Percentiles rank a stretch among this genome's conserved stretches.
These are phyloP conservation scores for Pachydiplax longipennis DNA, from an alignment of 2,888 invertebrate species.

Conservation along the genomic window DNA sequence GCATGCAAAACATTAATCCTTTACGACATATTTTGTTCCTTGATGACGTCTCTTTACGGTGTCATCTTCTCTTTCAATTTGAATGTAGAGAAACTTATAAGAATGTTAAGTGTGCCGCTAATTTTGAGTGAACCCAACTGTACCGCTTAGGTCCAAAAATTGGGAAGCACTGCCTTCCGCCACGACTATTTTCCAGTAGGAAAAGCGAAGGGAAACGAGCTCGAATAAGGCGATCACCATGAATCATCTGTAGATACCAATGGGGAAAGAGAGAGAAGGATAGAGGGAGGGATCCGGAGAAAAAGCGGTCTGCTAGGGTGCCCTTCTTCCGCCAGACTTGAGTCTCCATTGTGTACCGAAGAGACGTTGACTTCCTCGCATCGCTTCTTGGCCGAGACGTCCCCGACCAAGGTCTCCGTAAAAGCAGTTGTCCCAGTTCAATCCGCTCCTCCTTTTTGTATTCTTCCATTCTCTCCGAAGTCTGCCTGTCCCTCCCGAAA, in stretches of 20 bases:
- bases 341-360: neutral
- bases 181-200: neutral
- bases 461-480: neutral
- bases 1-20: no score
- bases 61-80: no score
- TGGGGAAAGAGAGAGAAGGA: neutral
- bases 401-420: neutral
- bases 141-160: no score
- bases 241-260: neutral
- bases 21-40: no score
- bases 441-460: neutral
- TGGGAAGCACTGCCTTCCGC: no score
- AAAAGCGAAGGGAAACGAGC: neutral
- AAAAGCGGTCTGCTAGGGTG: neutral
- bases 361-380: neutral
- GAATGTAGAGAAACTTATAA: no score
- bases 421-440: neutral
- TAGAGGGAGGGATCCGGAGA: neutral
- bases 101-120: no score
- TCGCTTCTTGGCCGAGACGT: neutral
- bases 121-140: no score
- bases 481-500: neutral
- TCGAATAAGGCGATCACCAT: neutral
- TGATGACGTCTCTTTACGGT: no score
- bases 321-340: neutral